A percentile compares a stretch with the other conserved stretches of the same genome.
Conservation (phyloP, 2,113 vertebrate genomes). For the Apteryx owenii region DNA sequence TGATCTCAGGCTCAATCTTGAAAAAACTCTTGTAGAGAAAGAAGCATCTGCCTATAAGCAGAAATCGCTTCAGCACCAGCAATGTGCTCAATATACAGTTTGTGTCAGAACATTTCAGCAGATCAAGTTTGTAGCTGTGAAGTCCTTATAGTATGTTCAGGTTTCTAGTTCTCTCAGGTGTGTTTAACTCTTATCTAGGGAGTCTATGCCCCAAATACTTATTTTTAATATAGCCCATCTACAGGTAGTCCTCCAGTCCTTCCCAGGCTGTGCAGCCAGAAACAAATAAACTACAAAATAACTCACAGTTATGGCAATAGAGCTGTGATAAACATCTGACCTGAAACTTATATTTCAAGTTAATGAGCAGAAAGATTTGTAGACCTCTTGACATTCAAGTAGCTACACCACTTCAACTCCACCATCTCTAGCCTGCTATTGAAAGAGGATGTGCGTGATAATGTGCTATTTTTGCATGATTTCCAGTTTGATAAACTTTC, state of each 20-base stretch:
- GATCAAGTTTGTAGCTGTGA: not conserved
- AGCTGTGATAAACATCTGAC: not conserved
- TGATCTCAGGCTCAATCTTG: constrained; percentile 19
- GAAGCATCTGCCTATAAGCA: not conserved
- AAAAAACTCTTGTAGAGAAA: not conserved
- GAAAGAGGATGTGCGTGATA: not conserved
- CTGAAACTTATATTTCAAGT: not conserved
- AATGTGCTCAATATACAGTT: not conserved
- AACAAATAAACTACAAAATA: not conserved
- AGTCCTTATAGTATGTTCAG: not conserved
- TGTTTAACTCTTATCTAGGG: not conserved
- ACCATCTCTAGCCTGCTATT: not conserved
- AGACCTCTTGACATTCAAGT: not conserved
- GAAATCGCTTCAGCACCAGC: not conserved
- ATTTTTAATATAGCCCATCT: not conserved
- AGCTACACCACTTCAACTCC: not conserved
- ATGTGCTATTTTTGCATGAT: not conserved
- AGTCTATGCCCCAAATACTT: not conserved
- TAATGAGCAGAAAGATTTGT: constrained; percentile 14
- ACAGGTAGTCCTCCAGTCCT: not conserved
- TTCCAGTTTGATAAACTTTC: not conserved
- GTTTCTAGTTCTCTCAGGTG: not conserved
- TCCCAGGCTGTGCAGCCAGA: not conserved
- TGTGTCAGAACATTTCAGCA: not conserved
- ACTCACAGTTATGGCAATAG: not conserved